Percentiles rank a stretch among this genome's conserved stretches.
phyloP scores from a whole-genome alignment of 2,113 vertebrate species.

The Sinocyclocheilus rhinocerous region DNA sequence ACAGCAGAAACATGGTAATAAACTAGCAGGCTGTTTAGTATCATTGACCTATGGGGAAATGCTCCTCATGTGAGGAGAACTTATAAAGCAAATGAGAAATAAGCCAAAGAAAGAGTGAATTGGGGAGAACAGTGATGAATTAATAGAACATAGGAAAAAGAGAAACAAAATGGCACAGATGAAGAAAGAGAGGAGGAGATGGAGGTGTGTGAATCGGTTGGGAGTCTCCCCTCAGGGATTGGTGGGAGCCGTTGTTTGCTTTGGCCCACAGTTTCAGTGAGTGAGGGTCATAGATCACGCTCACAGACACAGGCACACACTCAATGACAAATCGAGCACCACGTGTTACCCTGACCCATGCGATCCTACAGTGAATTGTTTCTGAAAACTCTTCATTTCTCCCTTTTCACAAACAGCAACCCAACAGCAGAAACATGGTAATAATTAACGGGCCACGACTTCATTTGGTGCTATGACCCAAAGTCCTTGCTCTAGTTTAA shows the following conservation, averaged over 20 bases:
- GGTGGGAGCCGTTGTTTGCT: constrained; percentile 47
- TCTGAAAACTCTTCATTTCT: not conserved
- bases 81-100: not conserved
- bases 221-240: constrained; percentile 44
- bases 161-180: constrained; percentile 11
- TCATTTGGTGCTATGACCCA: not conserved
- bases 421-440: constrained; percentile 16
- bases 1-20: constrained; percentile 23
- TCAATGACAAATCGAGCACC: constrained; percentile 24
- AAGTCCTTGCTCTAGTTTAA: constrained; percentile 33
- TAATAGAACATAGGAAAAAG: not conserved
- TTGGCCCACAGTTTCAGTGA: constrained; percentile 44
- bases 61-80: not conserved
- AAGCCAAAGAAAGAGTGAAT: constrained; percentile 3
- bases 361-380: constrained; percentile 20
- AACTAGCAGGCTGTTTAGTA: not conserved
- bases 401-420: constrained; percentile 28
- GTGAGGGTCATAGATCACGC: constrained; percentile 38
- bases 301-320: constrained; percentile 14
- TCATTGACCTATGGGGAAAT: not conserved
- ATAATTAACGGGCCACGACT: constrained; percentile 39
- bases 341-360: constrained; percentile 29
- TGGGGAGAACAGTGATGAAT: not conserved
- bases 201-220: constrained; percentile 12
- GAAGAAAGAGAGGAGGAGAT: constrained; percentile 16